Base-by-base conservation (phyloP, 1,140 invertebrate genomes). In the Platyura marginata region DNA sequence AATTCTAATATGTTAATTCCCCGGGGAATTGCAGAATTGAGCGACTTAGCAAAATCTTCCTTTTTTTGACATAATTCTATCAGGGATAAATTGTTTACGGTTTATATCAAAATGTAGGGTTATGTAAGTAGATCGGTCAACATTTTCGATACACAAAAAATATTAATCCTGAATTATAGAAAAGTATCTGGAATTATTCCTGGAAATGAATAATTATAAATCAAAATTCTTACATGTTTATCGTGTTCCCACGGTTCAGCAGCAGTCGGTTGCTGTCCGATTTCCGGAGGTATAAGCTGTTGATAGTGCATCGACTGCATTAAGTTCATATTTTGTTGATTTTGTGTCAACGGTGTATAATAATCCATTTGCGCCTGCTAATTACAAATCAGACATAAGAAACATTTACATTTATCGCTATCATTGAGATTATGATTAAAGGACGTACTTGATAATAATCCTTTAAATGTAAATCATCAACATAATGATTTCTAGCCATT, bases 181-280 rank as follows among this genome's bases (percentile, higher is more conserved):
- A 13, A 29, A 29, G 13, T 8, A 29, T 8, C 13, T 29, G 6
- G 25, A 29, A 8, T 29, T 29, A 29, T 6, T 6, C 25, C 25
- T 29, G 6, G 34, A 36, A 36, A 36, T 16, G 15, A n/a, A 18
- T 11, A 36, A 9, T 36, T 13, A 34, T 32, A 13, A 16, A 21
- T 23, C 9, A 11, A 49, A n/a, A n/a, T n/a, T n/a, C 55, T 58
- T 43, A 61, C 58, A 51, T 58, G 57, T 40, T 61, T 61, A 21
- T 61, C 58, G 43, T 59, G 57, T 46, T 61, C 58, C 58, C 58
- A 61, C 42, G 47, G 45, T 42, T 61, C 58, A 37, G 56, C 57
- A n/a, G n/a, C n/a, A n/a, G n/a, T n/a, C 9, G 56, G 49, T 49
- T 57, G 49, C 40, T 59, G 57, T 3, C 43, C 47, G 16, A 50